phyloP scores from a whole-genome alignment of 2,888 invertebrate genomes.

The Eupsilia transversa region DNA sequence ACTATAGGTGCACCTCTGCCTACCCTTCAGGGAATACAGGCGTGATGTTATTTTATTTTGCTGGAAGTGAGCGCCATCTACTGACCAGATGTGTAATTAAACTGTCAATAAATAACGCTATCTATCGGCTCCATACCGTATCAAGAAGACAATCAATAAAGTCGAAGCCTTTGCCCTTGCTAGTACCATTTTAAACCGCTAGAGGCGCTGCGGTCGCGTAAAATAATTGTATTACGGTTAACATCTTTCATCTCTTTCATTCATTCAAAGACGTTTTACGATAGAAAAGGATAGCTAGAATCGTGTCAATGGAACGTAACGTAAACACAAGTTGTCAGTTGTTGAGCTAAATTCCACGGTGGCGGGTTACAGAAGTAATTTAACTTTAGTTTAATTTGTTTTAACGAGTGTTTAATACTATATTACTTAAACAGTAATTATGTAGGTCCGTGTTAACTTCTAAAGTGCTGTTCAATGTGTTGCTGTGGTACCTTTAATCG shows the following conservation, averaged over 20 bases:
- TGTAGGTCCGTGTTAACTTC: slow-evolving; percentile 55
- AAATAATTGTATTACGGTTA: slow-evolving; percentile 69
- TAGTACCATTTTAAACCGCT: slow-evolving; percentile 56
- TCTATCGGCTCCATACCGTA: slow-evolving; percentile 35
- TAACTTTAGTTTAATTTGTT: slow-evolving; percentile 54
- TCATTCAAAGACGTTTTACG: neutral
- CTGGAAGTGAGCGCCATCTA: slow-evolving; percentile 67
- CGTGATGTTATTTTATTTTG: neutral
- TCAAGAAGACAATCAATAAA: slow-evolving; percentile 59
- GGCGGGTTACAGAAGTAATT: slow-evolving; percentile 70
- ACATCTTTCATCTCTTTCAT: slow-evolving; percentile 65
- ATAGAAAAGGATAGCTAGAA: slow-evolving; percentile 71
- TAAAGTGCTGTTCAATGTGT: slow-evolving; percentile 60
- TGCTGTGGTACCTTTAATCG: slow-evolving; percentile 53
- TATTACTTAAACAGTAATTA: slow-evolving; percentile 62
- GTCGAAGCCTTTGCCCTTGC: slow-evolving; percentile 52
- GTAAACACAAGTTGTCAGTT: slow-evolving; percentile 86
- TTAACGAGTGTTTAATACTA: slow-evolving; percentile 45
- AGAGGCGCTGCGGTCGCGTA: slow-evolving; percentile 56
- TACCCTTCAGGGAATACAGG: too few species aligned
- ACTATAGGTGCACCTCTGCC: too few species aligned
- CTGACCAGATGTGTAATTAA: neutral
- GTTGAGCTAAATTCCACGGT: slow-evolving; percentile 78
- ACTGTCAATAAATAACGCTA: slow-evolving; percentile 27
- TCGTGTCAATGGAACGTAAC: slow-evolving; percentile 80